Evolutionary conservation across 2,113 vertebrate species (phyloP).

Genomic region (Oncorhynchus kisutch): DNA sequence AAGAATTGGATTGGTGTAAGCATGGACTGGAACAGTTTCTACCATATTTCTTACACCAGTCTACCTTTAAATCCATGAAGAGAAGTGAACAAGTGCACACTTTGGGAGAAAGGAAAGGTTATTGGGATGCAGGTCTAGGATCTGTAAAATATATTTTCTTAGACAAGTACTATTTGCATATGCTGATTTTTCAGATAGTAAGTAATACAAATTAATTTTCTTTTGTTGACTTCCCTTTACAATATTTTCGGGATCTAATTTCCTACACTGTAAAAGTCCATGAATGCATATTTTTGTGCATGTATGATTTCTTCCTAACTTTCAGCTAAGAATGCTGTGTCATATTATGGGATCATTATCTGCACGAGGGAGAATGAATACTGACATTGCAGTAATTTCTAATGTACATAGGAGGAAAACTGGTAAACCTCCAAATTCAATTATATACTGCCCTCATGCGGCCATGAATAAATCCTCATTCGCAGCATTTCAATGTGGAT

Average conservation of each 20-base stretch:
- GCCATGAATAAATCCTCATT: background rate
- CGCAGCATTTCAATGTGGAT: background rate
- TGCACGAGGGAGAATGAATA: too few relatives aligned
- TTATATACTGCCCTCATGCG: background rate
- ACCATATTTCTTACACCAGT: too few relatives aligned
- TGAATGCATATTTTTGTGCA: background rate
- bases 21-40: too few relatives aligned
- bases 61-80: too few relatives aligned
- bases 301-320: background rate
- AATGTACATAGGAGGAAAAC: too few relatives aligned
- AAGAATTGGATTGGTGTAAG: too few relatives aligned
- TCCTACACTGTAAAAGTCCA: background rate
- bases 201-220: too few relatives aligned
- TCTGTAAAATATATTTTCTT: background rate
- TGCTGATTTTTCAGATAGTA: background rate
- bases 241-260: background rate
- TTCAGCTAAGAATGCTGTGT: background rate
- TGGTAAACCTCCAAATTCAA: background rate
- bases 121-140: too few relatives aligned
- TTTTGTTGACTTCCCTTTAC: too few relatives aligned
- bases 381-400: too few relatives aligned
- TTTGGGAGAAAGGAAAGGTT: too few relatives aligned
- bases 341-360: background rate
- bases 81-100: too few relatives aligned
- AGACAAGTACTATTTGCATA: background rate